Base-by-base conservation (phyloP, 2,888 invertebrate genomes). In the Parapristionchus giblindavisi region DNA sequence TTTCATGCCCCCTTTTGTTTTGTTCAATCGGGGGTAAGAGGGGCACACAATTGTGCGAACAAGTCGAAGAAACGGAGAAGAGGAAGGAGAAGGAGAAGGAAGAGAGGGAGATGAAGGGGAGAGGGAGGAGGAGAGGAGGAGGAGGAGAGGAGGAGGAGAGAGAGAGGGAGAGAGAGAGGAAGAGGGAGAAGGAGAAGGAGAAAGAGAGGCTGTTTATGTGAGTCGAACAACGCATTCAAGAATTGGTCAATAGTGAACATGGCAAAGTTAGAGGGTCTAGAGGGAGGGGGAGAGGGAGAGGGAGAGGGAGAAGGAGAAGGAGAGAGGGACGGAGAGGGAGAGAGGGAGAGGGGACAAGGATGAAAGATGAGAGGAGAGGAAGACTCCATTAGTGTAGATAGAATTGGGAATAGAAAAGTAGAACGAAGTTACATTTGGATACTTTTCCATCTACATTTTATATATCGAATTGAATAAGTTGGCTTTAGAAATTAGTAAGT, bases 1-100 rank as follows among this genome's bases (percentile, higher is more conserved):
- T 27, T 68, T 68, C 38, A 52, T 36, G 27, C 36, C 51, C 68
- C 34, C 51, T 75, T 54, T 75, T 43, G 63, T 65, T 65, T 40
- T 65, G 40, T 65, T 65, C 63, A 29, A 4, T 14, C 21, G 34
- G 5, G 43, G 63, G 1, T 3, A 27, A 14, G 36, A 43, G 27
- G 63, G 4, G 63, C n/a, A n/a, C n/a, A 40, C 24, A 24, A 58
- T 14, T 27, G 43, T 43, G 32, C 11, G 58, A 27, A 58, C 58
- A 17, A 34, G 58, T 58, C 48, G 34, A 58, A 17, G 29, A 58
- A 27, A 63, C n/a, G 17, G 61, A 2, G 36, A 24, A 48, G 56
- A 17, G 36, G 52, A 70, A 52, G 27, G 54, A 71, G 61, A 70
- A 70, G 52, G 21, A 11, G n/a, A 40, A 63, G n/a, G 2, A 11